These are phyloP conservation scores for Druon quercuslanigerum DNA, from an alignment of 1,140 invertebrate species.

Conservation along the genomic window DNA sequence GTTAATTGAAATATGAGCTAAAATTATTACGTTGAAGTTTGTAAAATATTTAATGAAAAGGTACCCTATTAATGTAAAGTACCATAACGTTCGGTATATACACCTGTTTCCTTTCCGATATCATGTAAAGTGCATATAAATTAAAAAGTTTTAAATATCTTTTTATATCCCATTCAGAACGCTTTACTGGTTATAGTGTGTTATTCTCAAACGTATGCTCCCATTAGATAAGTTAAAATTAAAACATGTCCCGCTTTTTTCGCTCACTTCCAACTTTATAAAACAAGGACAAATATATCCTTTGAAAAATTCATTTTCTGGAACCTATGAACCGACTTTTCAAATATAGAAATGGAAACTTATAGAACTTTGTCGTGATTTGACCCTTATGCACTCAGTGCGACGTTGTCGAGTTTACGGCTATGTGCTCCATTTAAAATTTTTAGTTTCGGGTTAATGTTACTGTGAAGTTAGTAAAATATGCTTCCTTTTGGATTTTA, in stretches of 20 bases:
- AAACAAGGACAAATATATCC: no score
- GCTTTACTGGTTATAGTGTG: slow-evolving; percentile 55
- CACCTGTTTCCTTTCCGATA: slow-evolving; percentile 17
- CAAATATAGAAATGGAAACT: no score
- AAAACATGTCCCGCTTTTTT: slow-evolving; percentile 47
- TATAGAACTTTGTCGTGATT: no score
- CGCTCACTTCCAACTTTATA: background rate
- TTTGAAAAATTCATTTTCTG: no score
- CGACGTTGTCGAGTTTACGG: no score
- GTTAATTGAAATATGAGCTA: slow-evolving; percentile 13
- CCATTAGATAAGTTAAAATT: slow-evolving; percentile 63
- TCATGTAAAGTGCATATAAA: slow-evolving; percentile 47
- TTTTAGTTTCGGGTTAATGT: no score
- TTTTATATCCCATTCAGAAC: slow-evolving; percentile 51
- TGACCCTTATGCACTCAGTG: no score
- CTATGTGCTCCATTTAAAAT: no score
- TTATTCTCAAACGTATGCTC: slow-evolving; percentile 57
- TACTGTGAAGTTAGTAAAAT: no score
- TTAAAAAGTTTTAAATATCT: slow-evolving; percentile 52
- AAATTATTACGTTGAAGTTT: slow-evolving; percentile 13
- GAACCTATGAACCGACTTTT: no score
- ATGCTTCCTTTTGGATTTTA: no score
- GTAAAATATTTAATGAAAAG: slow-evolving; percentile 24
- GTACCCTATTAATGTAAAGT: slow-evolving; percentile 15
- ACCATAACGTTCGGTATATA: background rate